phyloP scores from a whole-genome alignment of 2,113 vertebrate species.

The Ranitomeya imitator region DNA sequence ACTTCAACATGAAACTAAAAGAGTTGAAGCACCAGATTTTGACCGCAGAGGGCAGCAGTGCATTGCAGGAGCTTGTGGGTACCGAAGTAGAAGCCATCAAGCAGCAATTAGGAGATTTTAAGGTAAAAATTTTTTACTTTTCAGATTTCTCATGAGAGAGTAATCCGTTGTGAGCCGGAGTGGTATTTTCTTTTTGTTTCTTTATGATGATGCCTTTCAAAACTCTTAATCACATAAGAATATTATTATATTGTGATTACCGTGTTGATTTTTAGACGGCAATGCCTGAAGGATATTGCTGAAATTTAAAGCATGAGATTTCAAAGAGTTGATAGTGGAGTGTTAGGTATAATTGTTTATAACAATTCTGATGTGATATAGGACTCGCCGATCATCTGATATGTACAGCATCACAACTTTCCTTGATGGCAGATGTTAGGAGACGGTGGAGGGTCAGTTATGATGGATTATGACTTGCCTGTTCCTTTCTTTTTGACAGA shows the following conservation, averaged over 20 bases:
- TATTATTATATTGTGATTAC: not conserved
- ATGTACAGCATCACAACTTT: too few species aligned
- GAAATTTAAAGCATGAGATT: not conserved
- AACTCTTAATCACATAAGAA: not conserved
- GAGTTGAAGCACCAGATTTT: conserved; percentile 82
- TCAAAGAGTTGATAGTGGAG: not conserved
- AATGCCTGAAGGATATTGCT: not conserved
- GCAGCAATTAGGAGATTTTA: conserved; percentile 92
- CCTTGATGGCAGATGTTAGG: too few species aligned
- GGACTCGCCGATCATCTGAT: too few species aligned
- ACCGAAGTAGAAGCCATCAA: conserved; percentile 93
- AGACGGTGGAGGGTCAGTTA: too few species aligned
- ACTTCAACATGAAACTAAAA: conserved; percentile 84
- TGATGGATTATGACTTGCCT: too few species aligned
- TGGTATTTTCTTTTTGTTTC: not conserved
- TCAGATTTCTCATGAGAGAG: not conserved
- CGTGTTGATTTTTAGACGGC: not conserved
- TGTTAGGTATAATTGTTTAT: too few species aligned
- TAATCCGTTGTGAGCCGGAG: not conserved
- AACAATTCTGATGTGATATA: too few species aligned
- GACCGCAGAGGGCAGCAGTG: conserved; percentile 81
- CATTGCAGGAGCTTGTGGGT: conserved; percentile 84
- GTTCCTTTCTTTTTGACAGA: too few species aligned
- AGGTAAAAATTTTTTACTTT: conserved; percentile 72
- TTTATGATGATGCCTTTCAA: not conserved